Base-by-base conservation (phyloP, 1,140 invertebrate genomes). In the Drosophila pseudoobscura region DNA sequence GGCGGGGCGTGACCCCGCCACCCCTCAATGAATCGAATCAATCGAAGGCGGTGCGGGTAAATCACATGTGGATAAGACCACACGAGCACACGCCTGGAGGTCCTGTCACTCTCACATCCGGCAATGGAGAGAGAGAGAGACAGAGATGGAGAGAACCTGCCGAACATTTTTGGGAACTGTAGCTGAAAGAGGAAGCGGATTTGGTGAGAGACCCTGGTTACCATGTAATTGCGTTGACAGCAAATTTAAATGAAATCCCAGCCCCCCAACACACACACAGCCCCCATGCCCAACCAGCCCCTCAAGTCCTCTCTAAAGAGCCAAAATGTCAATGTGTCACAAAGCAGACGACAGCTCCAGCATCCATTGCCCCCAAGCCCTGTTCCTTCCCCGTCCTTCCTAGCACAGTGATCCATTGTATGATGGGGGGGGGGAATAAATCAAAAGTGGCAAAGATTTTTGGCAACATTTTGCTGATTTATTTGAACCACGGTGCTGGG, bases 211-310 rank as follows among this genome's bases (percentile, higher is more conserved):
- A 50, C 51, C 65, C 58, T 76, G 74, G 70, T 51, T 75, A 78
- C 71, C 78, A 87, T 78, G 83, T 88, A 88, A 88, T 88, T 88
- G 83, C 83, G 78, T 88, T 88, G 83, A 88, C 83, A 88, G 83
- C 84, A 88, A 88, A 88, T 88, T 88, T 88, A 88, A 88, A 88
- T 83, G 78, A 88, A 88, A 88, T 88, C 72, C 80, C 68, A 69
- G 52, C 13, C 44, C 50, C 26, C 22, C 15, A 17, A 17, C 44
- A 47, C 31, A 41, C 20, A 51, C 35, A 26, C 55, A 55, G 54
- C 22, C n/a, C 26, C 22, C 26, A n/a, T 11, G 2, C 4, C 24
- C 24, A 26, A 26, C 5, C 24, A 26, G 2, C n/a, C 24, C 9
- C 31, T 39, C 11, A 39, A 39, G 35, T 61, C 11, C 17, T 39